Conservation (phyloP, 2,888 invertebrate genomes). For the Bruchidius siliquastri region DNA sequence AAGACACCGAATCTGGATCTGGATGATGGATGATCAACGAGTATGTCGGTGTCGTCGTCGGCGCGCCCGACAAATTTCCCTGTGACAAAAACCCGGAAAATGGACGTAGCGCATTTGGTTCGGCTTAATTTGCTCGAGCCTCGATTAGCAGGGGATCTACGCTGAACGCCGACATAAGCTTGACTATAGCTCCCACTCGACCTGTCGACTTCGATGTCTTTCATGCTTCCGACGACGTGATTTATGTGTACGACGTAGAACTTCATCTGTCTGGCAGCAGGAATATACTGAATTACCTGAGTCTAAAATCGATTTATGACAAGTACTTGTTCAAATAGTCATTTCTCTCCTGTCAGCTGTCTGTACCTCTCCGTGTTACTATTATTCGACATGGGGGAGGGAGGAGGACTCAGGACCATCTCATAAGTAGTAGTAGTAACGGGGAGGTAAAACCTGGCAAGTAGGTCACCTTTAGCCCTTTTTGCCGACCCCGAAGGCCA, state of each 20-base stretch:
- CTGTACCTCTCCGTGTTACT: no score
- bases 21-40: constrained; percentile 7
- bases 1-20: background rate
- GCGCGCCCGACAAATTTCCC: constrained; percentile 5
- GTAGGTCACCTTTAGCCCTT: no score
- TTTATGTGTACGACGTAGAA: background rate
- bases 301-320: no score
- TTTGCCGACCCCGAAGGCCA: no score
- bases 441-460: no score
- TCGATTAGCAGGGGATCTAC: background rate
- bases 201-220: background rate
- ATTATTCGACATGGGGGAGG: no score
- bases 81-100: constrained; percentile 10
- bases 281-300: no score
- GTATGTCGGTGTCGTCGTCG: background rate
- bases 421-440: no score
- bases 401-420: no score
- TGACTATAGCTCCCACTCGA: background rate
- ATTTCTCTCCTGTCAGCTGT: no score
- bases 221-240: background rate
- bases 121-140: constrained; percentile 1
- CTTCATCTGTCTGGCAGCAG: no score
- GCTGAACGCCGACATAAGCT: background rate
- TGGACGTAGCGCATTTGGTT: constrained; percentile 10
- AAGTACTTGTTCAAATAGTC: no score